Base-by-base conservation (phyloP, 2,797 vertebrate species). In the Meda fulgida region DNA sequence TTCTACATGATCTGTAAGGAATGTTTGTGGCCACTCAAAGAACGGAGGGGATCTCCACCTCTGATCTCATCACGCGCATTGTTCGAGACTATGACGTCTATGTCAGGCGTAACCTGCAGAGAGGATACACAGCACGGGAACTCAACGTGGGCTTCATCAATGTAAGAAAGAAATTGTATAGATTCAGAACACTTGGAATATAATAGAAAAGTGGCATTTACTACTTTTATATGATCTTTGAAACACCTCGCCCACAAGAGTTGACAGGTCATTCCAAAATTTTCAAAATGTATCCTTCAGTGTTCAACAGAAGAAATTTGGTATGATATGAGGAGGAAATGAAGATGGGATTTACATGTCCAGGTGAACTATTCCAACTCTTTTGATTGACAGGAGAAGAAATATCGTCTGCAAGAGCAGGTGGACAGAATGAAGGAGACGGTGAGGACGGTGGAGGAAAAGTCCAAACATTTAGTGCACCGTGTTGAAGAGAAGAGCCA, bases 351-450 rank as follows among this genome's bases (percentile, higher is more conserved):
- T 26, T 26, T 78, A 46, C 36, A 36, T 65, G 13, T 60, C 71
- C 11, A 55, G 48, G 51, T 38, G 31, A 10, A 51, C 11, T 38
- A 2, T 66, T 34, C 60, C 0, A 29, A 26, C 72, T 79, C 14
- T 48, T 84, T 70, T 48, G 14, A 16, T 9, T 55, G n/a, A 80
- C 90, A 99, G 98, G 98, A 99, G 84, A 99, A 99, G 86, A 99
- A 97, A 90, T 99, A 98, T 3, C 95, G 96, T 43, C 96, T 99
- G 87, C 98, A 99, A 95, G 96, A 99, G 92, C 97, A 99, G 88
- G 97, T 99, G 90, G 98, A 99, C 90, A 97, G 96, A 91, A 99
- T 99, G 97, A 99, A 99, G 89, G 97, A 99, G 92, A 99, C 96
- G n/a, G 98, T 99, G 53, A 97, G 96, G 87, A 99, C 96, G 0